phyloP scores from a whole-genome alignment of 2,113 vertebrate genomes.

The Actinemys pallida region DNA sequence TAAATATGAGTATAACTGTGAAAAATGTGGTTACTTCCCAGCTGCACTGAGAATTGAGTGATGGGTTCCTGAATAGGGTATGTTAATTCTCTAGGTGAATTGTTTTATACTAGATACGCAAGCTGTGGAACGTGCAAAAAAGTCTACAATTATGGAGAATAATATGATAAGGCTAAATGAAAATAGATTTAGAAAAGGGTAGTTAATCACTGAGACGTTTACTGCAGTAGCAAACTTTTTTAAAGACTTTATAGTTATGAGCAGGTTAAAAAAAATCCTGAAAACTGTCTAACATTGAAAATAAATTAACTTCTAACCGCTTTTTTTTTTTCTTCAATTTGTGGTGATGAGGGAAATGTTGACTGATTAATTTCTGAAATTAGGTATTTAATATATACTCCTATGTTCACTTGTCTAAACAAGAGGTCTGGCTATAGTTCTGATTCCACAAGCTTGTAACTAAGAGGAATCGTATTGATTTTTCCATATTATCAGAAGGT shows the following conservation, averaged over 20 bases:
- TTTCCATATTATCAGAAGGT: neutral
- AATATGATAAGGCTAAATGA: neutral
- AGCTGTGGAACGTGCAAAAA: neutral
- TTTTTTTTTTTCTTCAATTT: constrained; percentile 53
- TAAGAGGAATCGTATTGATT: neutral
- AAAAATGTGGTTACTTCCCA: constrained; percentile 27
- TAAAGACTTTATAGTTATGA: constrained; percentile 53
- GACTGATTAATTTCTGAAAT: constrained; percentile 69
- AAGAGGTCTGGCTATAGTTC: neutral
- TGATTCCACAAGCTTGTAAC: neutral
- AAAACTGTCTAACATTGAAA: neutral
- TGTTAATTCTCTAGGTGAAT: neutral
- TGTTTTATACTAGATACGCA: neutral
- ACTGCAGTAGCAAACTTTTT: neutral
- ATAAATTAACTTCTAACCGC: constrained; percentile 36
- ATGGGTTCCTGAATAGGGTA: neutral
- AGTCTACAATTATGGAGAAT: neutral
- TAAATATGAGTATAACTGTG: neutral
- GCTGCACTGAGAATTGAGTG: constrained; percentile 12
- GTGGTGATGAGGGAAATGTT: constrained; percentile 19
- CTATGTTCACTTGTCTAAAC: neutral
- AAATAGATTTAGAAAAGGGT: constrained; percentile 32
- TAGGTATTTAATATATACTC: constrained; percentile 11
- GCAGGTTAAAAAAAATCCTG: neutral
- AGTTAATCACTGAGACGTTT: constrained; percentile 25